Conservation (phyloP, 2,888 invertebrate genomes). For the Luffia ferchaultella region DNA sequence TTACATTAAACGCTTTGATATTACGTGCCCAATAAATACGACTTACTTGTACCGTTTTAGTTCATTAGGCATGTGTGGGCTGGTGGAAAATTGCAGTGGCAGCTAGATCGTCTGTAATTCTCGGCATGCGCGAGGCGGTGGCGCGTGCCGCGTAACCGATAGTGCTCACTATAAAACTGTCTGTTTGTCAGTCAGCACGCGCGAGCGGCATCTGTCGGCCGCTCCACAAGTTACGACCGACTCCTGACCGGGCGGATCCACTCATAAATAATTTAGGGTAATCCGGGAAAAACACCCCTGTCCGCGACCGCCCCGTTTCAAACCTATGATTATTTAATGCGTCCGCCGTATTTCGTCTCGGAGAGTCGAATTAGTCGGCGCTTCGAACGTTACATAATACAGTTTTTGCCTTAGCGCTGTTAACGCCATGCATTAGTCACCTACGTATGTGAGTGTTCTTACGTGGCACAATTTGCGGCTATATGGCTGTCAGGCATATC, state of each 20-base stretch:
- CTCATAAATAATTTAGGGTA: constrained; percentile 64
- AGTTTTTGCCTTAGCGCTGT: background rate
- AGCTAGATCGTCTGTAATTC: too few species aligned
- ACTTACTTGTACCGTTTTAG: too few species aligned
- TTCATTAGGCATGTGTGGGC: too few species aligned
- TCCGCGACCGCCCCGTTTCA: constrained; percentile 38
- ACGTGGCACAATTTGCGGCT: too few species aligned
- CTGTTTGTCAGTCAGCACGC: constrained; percentile 49
- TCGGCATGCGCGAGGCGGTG: too few species aligned
- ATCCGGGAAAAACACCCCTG: constrained; percentile 53
- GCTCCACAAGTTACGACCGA: constrained; percentile 11
- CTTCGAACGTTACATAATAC: background rate
- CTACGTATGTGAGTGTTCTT: too few species aligned
- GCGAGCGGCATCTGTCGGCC: constrained; percentile 25
- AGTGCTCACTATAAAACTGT: constrained; percentile 16
- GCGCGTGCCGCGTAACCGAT: too few species aligned
- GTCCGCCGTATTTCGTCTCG: constrained; percentile 14
- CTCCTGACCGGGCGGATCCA: constrained; percentile 25
- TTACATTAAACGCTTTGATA: too few species aligned
- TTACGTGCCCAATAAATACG: too few species aligned
- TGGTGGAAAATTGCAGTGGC: too few species aligned
- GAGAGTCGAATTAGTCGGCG: constrained; percentile 1
- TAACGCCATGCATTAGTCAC: too few species aligned
- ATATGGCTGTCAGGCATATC: too few species aligned
- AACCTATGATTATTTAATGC: constrained; percentile 47